These are phyloP conservation scores for Lordiphosa stackelbergi DNA, from an alignment of 1,140 invertebrate species.

Conservation along the genomic window DNA sequence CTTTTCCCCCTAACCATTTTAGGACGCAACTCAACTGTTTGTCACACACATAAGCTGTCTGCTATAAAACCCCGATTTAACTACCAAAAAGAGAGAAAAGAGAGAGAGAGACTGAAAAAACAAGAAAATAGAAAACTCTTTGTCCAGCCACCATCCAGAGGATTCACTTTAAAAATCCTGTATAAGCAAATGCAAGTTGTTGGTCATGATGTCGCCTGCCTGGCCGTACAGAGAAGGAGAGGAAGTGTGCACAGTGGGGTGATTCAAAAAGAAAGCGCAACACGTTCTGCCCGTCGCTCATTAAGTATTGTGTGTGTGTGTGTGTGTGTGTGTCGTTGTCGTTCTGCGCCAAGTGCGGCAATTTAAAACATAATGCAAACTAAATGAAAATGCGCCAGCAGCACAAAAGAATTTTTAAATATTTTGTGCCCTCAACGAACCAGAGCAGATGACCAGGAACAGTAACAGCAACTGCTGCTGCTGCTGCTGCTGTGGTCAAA, in stretches of 20 bases:
- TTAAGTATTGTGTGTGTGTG: conserved; percentile 49
- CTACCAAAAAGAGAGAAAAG: neutral
- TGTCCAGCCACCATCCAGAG: conserved; percentile 4
- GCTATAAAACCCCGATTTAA: conserved; percentile 4
- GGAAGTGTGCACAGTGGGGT: conserved; percentile 6
- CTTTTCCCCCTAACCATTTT: no score
- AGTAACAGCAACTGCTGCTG: conserved; percentile 4
- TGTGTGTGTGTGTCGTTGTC: conserved; percentile 20
- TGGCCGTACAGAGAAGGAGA: conserved; percentile 13
- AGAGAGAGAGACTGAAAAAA: neutral
- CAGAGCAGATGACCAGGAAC: conserved; percentile 37
- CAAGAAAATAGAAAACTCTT: neutral
- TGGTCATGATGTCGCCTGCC: conserved; percentile 46
- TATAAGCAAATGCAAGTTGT: conserved; percentile 43
- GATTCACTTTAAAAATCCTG: conserved; percentile 11
- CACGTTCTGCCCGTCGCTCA: conserved; percentile 53
- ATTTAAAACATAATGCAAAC: conserved; percentile 74
- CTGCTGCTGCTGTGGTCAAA: conserved; percentile 25
- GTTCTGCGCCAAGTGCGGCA: conserved; percentile 54
- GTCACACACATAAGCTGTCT: conserved; percentile 8
- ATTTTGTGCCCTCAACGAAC: conserved; percentile 52
- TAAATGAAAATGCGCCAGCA: conserved; percentile 68
- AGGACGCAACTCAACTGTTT: neutral
- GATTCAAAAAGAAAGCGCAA: conserved; percentile 34
- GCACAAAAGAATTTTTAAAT: conserved; percentile 74